A percentile compares a stretch with the other conserved stretches of the same genome.
Conservation (phyloP, 2,888 invertebrate genomes). For the Noctua janthina region DNA sequence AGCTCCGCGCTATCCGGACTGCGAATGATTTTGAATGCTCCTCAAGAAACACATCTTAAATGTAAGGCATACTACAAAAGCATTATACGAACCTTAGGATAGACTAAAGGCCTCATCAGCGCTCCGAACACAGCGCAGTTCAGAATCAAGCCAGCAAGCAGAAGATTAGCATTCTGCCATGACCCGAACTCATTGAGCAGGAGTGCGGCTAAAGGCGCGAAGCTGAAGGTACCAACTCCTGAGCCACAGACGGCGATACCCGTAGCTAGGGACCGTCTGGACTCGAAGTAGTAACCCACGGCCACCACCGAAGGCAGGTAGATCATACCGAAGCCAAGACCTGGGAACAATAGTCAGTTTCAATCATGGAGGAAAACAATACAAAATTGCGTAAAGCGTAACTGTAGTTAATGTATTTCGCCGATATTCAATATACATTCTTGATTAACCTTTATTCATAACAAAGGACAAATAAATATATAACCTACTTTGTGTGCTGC, state of each 20-base stretch:
- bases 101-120: conserved; percentile 94
- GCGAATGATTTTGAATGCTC: not conserved
- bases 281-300: conserved; percentile 99
- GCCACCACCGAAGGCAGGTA: conserved; percentile 99
- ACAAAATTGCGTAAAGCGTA: not conserved
- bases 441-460: conserved; percentile 35
- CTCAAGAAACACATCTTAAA: not conserved
- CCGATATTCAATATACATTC: conserved; percentile 46
- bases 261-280: conserved; percentile 97
- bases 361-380: conserved; percentile 28
- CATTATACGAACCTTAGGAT: conserved; percentile 90
- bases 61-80: not conserved
- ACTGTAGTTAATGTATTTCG: not conserved
- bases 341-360: conserved; percentile 85
- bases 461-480: conserved; percentile 42
- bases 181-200: conserved; percentile 94
- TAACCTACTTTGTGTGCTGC: conserved; percentile 25
- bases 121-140: conserved; percentile 97
- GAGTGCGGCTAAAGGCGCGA: conserved; percentile 96
- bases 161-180: conserved; percentile 97
- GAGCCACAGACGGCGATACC: conserved; percentile 99
- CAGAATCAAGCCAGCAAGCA: conserved; percentile 97
- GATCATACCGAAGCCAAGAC: conserved; percentile 97
- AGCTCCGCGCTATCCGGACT: not conserved
- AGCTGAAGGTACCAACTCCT: conserved; percentile 97